A percentile compares a stretch with the other conserved stretches of the same genome.
phyloP scores from a whole-genome alignment of 2,888 invertebrate species.

The Dynastes maya region DNA sequence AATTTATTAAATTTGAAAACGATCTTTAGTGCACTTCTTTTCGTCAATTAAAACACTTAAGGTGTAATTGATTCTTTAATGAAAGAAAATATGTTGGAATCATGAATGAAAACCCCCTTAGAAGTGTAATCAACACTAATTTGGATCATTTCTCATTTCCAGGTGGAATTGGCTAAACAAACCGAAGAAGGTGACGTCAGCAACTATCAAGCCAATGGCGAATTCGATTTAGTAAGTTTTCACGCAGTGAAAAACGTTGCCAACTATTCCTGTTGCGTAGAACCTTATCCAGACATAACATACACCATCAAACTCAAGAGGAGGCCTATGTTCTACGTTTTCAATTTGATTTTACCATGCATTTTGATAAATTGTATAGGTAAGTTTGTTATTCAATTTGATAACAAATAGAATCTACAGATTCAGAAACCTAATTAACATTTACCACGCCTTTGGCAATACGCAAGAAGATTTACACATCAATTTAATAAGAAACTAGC shows the following conservation, averaged over 20 bases:
- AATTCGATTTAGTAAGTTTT: constrained; percentile 88
- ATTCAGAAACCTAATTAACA: no score
- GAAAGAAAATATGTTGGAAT: no score
- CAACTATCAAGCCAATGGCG: constrained; percentile 93
- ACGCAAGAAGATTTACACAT: no score
- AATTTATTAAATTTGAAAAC: no score
- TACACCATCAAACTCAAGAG: constrained; percentile 84
- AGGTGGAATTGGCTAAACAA: constrained; percentile 84
- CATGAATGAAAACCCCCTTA: no score
- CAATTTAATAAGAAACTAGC: no score
- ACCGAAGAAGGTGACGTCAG: constrained; percentile 88
- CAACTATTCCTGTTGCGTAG: constrained; percentile 86
- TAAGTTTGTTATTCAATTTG: constrained; percentile 66
- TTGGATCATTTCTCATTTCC: constrained; percentile 56
- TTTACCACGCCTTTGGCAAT: no score
- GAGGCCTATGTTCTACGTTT: constrained; percentile 88
- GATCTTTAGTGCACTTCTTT: no score
- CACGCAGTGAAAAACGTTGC: constrained; percentile 81
- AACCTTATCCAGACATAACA: constrained; percentile 89
- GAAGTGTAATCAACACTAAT: no score
- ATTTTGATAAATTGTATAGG: constrained; percentile 89
- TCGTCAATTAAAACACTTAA: no score
- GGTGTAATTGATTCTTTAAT: no score
- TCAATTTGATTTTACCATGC: constrained; percentile 89
- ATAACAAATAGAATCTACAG: no score